Evolutionary conservation across 2,113 vertebrate genomes (phyloP), one percentile per base, ranked within the genome.

Genomic region (Burhinus bistriatus): DNA sequence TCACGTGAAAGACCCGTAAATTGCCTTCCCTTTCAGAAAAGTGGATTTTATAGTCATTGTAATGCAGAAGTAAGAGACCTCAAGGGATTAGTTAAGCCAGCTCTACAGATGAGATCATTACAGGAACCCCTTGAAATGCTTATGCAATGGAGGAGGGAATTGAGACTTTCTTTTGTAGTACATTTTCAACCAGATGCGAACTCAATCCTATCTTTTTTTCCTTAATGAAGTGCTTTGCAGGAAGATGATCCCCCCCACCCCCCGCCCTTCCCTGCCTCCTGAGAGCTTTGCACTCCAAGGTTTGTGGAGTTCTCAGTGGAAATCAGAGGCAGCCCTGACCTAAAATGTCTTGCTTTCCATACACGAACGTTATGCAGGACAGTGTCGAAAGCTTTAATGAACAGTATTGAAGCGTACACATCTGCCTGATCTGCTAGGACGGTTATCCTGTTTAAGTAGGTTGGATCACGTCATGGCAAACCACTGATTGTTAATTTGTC

Each of bases 51-150:
- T n/a, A 84, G 69, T 61, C 72, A 75, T 62, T 91, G 72, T 87
- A 87, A 70, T 92, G 79, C 45, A 75, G 73, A 70, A 91, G 30
- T 69, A 59, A 84, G 69, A 82, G 80, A 70, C 23, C 81, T 87
- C 27, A 30, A 42, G 92, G 87, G 77, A 71, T 89, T 94, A 61
- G 83, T 87, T 94, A 77, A 94, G 80, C 54, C 80, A 62, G 55
- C 81, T 96, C 55, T 70, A 26, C 59, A 82, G 77, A 78, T 93
- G 81, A 95, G 73, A 68, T 89, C 89, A 61, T 86, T 92, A 55
- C n/a, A 91, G 62, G n/a, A 95, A 64, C 90, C 22, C 55, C 55
- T 81, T 83, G 81, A 68, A 91, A 58, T 71, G 55, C 77, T 93
- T 90, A 87, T 82, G 52, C 47, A 75, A 29, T 70, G 47, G 84